Conservation (phyloP, 2,113 vertebrate genomes). For the Alectura lathami region DNA sequence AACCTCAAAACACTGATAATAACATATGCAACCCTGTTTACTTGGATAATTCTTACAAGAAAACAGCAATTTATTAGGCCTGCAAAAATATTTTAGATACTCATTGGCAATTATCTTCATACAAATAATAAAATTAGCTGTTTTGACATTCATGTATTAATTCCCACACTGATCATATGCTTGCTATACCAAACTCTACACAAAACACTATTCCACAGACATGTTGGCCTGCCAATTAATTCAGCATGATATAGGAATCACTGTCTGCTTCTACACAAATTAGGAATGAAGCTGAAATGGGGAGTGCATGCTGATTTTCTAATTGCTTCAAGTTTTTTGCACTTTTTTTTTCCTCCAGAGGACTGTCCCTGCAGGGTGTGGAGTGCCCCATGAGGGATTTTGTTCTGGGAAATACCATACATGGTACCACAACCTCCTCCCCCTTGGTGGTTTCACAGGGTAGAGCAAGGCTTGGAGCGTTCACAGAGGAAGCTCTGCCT, state of each 20-base stretch:
- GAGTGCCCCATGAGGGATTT: background rate
- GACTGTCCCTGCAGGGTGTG: background rate
- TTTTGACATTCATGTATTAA: background rate
- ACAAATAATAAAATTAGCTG: background rate
- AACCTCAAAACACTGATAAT: background rate
- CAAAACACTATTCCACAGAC: background rate
- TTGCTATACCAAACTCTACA: background rate
- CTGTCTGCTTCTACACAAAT: background rate
- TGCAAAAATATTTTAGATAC: background rate
- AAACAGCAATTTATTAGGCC: background rate
- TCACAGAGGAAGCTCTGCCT: background rate
- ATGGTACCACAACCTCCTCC: background rate
- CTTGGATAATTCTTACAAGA: background rate
- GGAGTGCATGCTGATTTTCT: background rate
- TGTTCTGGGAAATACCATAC: background rate
- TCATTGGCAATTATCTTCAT: background rate
- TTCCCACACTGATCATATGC: background rate
- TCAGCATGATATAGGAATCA: background rate
- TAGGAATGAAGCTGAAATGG: background rate
- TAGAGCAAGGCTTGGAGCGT: background rate
- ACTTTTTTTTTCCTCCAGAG: background rate
- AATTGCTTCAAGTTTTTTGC: background rate
- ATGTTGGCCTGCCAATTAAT: background rate
- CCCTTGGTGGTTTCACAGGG: background rate
- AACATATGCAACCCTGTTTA: constrained; percentile 2